phyloP scores from a whole-genome alignment of 1,140 invertebrate species.

The Saccostrea cuccullata region DNA sequence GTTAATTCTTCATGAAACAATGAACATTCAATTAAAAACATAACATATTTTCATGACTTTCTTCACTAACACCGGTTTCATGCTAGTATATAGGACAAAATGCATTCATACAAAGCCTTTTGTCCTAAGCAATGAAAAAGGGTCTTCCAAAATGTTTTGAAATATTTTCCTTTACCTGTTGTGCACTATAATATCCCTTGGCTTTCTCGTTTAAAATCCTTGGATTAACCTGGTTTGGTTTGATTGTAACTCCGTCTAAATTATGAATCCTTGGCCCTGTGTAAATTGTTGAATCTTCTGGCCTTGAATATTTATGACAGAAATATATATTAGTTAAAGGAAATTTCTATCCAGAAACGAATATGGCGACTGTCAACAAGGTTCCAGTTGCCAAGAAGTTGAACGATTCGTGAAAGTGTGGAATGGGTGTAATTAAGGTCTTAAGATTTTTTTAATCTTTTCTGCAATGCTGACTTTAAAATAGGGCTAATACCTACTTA shows the following conservation, averaged over 20 bases:
- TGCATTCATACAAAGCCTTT: not conserved
- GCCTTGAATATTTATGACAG: not conserved
- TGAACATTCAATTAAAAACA: not conserved
- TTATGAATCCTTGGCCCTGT: constrained; percentile 47
- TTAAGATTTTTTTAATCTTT: constrained; percentile 12
- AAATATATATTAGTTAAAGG: not conserved
- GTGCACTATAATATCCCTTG: constrained; percentile 49
- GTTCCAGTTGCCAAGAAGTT: constrained; percentile 35
- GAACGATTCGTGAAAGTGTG: not conserved
- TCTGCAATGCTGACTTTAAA: not conserved
- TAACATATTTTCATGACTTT: not conserved
- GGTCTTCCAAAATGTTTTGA: not conserved
- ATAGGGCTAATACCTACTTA: not conserved
- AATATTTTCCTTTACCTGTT: constrained; percentile 43
- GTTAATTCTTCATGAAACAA: not conserved
- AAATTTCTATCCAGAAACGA: not conserved
- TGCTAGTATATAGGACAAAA: not conserved
- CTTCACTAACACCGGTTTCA: not conserved
- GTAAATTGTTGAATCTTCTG: not conserved
- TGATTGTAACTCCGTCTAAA: constrained; percentile 50
- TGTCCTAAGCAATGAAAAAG: not conserved
- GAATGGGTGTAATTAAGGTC: constrained; percentile 8
- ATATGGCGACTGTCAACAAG: constrained; percentile 28
- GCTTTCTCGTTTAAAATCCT: constrained; percentile 44
- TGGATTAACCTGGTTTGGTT: constrained; percentile 51